Conservation (phyloP, 2,797 vertebrate genomes). For the Sylvia borin region DNA sequence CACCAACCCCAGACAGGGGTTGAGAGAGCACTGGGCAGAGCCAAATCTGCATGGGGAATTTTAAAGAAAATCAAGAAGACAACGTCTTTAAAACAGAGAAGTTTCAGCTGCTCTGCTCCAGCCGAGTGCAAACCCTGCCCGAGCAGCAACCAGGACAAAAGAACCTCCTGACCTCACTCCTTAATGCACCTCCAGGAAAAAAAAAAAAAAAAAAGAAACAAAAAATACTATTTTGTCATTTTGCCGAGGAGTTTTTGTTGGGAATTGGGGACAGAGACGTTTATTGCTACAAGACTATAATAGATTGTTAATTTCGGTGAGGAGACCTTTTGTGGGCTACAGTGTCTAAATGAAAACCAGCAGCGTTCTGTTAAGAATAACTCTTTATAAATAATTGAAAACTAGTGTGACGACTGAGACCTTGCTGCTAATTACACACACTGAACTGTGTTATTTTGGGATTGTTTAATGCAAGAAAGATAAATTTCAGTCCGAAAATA, state of each 20-base stretch:
- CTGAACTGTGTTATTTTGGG: conserved; percentile 62
- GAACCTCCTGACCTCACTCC: neutral
- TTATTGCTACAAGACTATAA: conserved; percentile 48
- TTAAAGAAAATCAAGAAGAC: neutral
- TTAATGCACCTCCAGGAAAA: neutral
- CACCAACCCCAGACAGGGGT: neutral
- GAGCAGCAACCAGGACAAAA: neutral
- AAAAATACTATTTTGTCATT: conserved; percentile 5
- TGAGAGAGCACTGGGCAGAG: neutral
- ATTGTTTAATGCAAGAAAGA: conserved; percentile 62
- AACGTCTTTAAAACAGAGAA: neutral
- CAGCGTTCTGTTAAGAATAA: conserved; percentile 52
- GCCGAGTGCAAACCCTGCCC: accelerated
- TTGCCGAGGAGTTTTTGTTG: neutral
- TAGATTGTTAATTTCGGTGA: conserved; percentile 37
- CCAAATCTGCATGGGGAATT: neutral
- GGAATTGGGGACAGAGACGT: neutral
- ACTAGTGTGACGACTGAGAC: conserved; percentile 77
- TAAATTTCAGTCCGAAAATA: conserved; percentile 72
- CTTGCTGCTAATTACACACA: conserved; percentile 83
- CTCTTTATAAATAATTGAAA: conserved; percentile 84
- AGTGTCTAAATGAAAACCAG: conserved; percentile 64
- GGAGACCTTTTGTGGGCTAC: conserved; percentile 34
- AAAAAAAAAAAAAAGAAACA: neutral
- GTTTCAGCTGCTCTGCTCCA: accelerated